Percentiles rank a stretch among this genome's conserved stretches.
Conservation (phyloP, 2,113 vertebrate genomes). For the Oreochromis aureus region DNA sequence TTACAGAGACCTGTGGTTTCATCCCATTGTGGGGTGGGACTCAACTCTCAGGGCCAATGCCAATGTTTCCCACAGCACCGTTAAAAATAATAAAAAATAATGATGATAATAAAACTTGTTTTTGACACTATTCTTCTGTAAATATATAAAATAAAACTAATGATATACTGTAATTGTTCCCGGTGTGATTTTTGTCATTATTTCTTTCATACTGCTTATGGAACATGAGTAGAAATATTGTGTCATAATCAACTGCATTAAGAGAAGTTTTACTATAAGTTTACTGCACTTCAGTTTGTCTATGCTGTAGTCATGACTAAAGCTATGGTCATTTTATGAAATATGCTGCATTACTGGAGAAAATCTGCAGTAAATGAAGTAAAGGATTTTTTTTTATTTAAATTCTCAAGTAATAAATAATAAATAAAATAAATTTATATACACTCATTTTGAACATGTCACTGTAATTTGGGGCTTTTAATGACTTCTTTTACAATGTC, state of each 20-base stretch:
- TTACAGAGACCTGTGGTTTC: neutral
- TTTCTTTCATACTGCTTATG: neutral
- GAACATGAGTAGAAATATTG: neutral
- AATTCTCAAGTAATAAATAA: neutral
- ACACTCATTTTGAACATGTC: neutral
- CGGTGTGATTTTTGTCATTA: neutral
- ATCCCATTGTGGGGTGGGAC: neutral
- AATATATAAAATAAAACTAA: conserved; percentile 44
- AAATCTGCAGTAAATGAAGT: neutral
- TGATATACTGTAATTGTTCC: neutral
- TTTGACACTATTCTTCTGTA: conserved; percentile 38
- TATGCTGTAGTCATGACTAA: neutral
- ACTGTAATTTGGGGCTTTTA: neutral
- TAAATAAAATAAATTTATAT: neutral
- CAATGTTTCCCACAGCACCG: neutral
- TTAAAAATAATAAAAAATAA: neutral
- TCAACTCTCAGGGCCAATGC: conserved; percentile 20
- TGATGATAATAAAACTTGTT: neutral
- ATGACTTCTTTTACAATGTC: neutral
- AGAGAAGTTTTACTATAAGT: neutral
- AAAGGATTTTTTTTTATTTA: neutral
- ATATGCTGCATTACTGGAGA: neutral
- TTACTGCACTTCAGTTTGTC: neutral
- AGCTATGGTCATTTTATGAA: neutral
- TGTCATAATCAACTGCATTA: neutral